Evolutionary conservation across 2,888 invertebrate genomes (phyloP), one percentile per base, ranked within the genome.

Genomic region (Watsonalla cultraria): DNA sequence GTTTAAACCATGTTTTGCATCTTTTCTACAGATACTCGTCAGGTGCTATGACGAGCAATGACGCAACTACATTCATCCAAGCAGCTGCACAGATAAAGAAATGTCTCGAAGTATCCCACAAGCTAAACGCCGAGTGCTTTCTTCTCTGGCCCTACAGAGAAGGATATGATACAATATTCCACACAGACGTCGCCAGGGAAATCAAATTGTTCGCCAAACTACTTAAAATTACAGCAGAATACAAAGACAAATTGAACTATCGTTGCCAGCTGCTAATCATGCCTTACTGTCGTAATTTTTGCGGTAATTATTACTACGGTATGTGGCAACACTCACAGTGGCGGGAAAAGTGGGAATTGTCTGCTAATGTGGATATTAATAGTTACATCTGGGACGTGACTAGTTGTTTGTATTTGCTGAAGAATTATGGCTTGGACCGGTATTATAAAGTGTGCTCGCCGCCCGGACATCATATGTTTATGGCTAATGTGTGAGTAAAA

Each of bases 351-450:
- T 5, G 11, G 42, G 42, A 42, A 11, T 6, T 42, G 24, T 24
- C 24, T 24, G 24, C 1, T 24, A 24, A 24, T 49, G 91, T 92
- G 15, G 70, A 90, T 42, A 85, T 92, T 53, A 91, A 92, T 59
- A 70, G 64, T 35, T 94, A 94, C 70, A 92, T 93, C 78, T 93
- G 92, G 83, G 93, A 94, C 78, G 92, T 93, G 9, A 92, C 92
- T 55, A 93, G 93, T 54, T 93, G 93, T 35, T 78, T 94, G 68
- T 93, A 91, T 54, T 92, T 94, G 64, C 73, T 94, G 65, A 93
- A 92, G 72, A 88, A 89, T 61, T 92, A 91, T 65, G 92, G 90
- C 56, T 78, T 94, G 65, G 93, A 93, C 46, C 85, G 92, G 5
- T 90, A 91, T 67, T 94, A 92, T 66, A 94, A 93, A 80, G 84